phyloP scores from a whole-genome alignment of 2,888 invertebrate genomes.

The Sesamia inferens region DNA sequence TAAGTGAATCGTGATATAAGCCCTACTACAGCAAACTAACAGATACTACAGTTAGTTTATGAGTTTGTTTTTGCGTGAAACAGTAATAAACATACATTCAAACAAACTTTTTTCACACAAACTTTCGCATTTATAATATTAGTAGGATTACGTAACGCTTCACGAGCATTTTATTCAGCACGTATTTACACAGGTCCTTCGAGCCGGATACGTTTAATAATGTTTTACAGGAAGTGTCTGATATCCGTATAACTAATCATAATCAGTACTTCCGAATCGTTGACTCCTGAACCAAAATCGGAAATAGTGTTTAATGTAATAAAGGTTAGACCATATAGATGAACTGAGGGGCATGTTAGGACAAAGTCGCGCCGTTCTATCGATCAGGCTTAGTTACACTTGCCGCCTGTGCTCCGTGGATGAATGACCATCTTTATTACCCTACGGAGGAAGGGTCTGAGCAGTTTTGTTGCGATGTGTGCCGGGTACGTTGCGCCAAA shows the following conservation, averaged over 20 bases:
- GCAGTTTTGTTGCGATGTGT: too few species aligned
- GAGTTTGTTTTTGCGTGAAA: background rate
- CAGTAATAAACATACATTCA: too few species aligned
- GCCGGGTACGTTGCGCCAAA: too few species aligned
- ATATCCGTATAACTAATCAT: conserved; percentile 29
- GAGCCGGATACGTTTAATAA: conserved; percentile 10
- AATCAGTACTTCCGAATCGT: conserved; percentile 25
- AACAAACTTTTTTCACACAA: too few species aligned
- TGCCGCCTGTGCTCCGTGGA: background rate
- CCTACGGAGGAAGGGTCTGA: too few species aligned
- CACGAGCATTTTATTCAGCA: conserved; percentile 12
- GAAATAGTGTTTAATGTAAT: conserved; percentile 1
- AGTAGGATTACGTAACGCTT: background rate
- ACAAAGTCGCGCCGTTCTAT: too few species aligned
- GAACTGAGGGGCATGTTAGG: background rate
- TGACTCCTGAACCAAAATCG: conserved; percentile 4
- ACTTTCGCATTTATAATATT: too few species aligned
- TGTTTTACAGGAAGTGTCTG: conserved; percentile 26
- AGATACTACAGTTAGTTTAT: background rate
- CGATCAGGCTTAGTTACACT: background rate
- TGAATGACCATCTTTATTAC: background rate
- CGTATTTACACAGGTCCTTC: conserved; percentile 15
- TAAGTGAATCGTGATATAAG: background rate
- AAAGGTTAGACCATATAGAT: background rate
- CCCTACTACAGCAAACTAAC: background rate